Evolutionary conservation across 1,140 invertebrate genomes (phyloP), one percentile per base, ranked within the genome.

Genomic region (Trachymyrmex cornetzi): DNA sequence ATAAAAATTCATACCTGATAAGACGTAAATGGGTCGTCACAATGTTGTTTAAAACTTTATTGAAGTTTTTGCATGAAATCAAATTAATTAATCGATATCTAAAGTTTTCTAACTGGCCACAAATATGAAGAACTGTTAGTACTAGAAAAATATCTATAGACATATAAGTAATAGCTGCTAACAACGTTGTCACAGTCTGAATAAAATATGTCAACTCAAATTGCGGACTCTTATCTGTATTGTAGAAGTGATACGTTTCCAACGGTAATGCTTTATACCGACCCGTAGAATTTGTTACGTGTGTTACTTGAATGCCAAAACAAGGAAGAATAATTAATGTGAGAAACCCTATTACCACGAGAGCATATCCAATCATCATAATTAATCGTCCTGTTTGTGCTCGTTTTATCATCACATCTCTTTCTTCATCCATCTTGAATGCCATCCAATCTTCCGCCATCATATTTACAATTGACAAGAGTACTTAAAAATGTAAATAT

Each of bases 371-470:
- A 1, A 50, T 55, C 14, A 75, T 50, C 19, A 16, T 67, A n/a
- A n/a, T n/a, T n/a, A n/a, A n/a, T n/a, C n/a, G n/a, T n/a, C n/a
- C n/a, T n/a, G n/a, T n/a, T n/a, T 14, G 22, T n/a, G 67, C 61
- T 34, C 2, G 69, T 48, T 14, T 63, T 69, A 77, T 69, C 71
- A 77, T 77, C 3, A 87, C 71, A 16, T 7, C 4, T 85, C 27
- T 71, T 1, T 85, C 71, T 22, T 9, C 3, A 2, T 77, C 19
- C 11, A 27, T 7, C 7, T 82, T 85, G 0, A 53, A 27, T 9
- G 48, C 27, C 19, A 53, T 59, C 86, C 81, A 87, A 63, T 87
- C 86, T 55, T 85, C 72, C 1, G 22, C 61, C 3, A 87, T 77
- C 81, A 87, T 77, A 7, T 55, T 77, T 9, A 87, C 3, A 0